phyloP scores from a whole-genome alignment of 1,140 invertebrate species.

The Papilio aristodemus region DNA sequence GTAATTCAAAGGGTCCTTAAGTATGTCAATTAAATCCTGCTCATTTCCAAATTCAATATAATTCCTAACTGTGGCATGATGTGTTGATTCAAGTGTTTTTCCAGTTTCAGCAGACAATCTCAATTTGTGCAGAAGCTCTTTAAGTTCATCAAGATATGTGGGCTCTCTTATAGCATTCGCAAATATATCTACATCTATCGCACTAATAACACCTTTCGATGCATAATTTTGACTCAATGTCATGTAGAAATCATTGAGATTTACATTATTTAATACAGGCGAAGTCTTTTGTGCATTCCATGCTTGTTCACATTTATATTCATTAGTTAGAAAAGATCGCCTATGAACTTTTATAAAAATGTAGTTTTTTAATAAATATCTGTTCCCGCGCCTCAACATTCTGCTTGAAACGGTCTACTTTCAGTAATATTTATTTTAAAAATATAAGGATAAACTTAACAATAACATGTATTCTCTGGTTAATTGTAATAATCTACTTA shows the following conservation, averaged over 20 bases:
- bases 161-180: constrained; percentile 82
- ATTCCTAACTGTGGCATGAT: constrained; percentile 88
- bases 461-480: neutral
- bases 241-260: constrained; percentile 83
- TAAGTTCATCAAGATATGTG: constrained; percentile 83
- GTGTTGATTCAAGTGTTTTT: constrained; percentile 88
- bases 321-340: constrained; percentile 81
- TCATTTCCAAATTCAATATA: constrained; percentile 82
- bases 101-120: constrained; percentile 85
- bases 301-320: constrained; percentile 84
- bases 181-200: constrained; percentile 89
- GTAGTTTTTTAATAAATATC: constrained; percentile 4
- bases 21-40: constrained; percentile 85
- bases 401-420: neutral
- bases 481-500: neutral
- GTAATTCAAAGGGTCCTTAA: constrained; percentile 92
- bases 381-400: constrained; percentile 30
- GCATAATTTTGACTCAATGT: constrained; percentile 83
- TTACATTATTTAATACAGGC: constrained; percentile 83
- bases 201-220: constrained; percentile 80
- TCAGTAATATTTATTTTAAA: neutral
- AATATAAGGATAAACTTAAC: neutral
- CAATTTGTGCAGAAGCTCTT: constrained; percentile 85
- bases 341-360: constrained; percentile 18
- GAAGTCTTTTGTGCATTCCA: constrained; percentile 84